Conservation (phyloP, 2,113 vertebrate species). For the Chaetops frenatus region DNA sequence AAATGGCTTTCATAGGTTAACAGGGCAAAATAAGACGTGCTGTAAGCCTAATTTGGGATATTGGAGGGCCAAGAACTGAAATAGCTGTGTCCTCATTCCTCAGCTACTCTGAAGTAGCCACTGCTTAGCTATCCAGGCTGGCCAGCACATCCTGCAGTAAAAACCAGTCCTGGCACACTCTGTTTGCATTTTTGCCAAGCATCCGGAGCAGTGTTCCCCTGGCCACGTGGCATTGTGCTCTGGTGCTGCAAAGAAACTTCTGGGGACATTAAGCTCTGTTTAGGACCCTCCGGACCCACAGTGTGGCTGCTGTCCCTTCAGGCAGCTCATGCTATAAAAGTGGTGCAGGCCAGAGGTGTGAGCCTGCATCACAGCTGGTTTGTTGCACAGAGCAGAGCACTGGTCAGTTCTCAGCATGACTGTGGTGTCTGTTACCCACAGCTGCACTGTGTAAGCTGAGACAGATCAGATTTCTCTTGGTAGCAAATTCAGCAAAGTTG, state of each 20-base stretch:
- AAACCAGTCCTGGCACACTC: constrained; percentile 35
- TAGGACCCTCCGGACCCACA: not conserved
- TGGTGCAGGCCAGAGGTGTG: not conserved
- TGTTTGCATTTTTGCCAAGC: not conserved
- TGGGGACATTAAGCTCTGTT: not conserved
- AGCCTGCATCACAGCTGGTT: not conserved
- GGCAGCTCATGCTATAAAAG: not conserved
- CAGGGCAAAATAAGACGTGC: constrained; percentile 47
- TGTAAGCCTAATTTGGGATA: constrained; percentile 48
- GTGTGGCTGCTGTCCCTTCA: not conserved
- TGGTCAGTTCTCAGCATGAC: not conserved
- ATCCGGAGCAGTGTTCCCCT: not conserved
- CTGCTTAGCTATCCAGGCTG: constrained; percentile 6
- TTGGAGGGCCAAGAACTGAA: constrained; percentile 53
- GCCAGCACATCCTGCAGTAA: not conserved
- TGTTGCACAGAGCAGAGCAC: not conserved
- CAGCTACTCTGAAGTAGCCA: constrained; percentile 49
- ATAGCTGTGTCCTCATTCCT: constrained; percentile 55
- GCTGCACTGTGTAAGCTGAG: not conserved
- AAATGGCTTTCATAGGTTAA: constrained; percentile 52
- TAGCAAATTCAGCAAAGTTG: not conserved
- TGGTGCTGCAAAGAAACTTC: not conserved
- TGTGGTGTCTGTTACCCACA: not conserved
- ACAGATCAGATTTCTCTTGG: not conserved
- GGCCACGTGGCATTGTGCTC: constrained; percentile 22